Conservation (phyloP, 2,797 vertebrate genomes). For the Sebastes miniatus region DNA sequence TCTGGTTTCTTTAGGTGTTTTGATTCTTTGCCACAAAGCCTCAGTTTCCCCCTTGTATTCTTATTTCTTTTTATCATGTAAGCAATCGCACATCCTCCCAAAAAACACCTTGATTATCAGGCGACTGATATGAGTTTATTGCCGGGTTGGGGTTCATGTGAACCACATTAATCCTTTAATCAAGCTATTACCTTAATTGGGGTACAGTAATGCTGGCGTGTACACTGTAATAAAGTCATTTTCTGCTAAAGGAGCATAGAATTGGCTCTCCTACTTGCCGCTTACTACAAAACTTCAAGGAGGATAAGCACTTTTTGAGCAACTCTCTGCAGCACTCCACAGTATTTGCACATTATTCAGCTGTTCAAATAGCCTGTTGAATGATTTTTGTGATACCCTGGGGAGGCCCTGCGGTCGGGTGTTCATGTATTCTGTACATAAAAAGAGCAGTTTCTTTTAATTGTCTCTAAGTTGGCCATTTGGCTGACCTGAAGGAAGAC, state of each 20-base stretch:
- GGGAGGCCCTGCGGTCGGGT: neutral
- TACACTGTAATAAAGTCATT: conserved; percentile 28
- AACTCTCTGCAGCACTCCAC: conserved; percentile 4
- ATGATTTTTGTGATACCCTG: conserved; percentile 9
- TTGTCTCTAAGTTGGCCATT: conserved; percentile 3
- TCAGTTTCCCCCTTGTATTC: neutral
- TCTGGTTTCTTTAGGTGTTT: neutral
- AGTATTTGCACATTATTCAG: conserved; percentile 35
- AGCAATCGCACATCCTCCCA: neutral
- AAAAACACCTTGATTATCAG: neutral
- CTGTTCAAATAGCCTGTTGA: conserved; percentile 28
- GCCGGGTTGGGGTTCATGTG: neutral
- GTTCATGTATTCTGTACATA: conserved; percentile 7
- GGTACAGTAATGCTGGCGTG: conserved; percentile 14
- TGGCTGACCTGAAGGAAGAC: conserved; percentile 5
- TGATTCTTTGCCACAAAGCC: neutral
- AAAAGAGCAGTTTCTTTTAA: conserved; percentile 34
- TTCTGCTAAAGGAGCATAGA: conserved; percentile 39
- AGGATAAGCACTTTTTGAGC: neutral
- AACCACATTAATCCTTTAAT: conserved; percentile 13
- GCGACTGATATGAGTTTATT: neutral
- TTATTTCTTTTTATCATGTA: neutral
- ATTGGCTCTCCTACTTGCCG: conserved; percentile 10
- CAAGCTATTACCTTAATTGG: neutral
- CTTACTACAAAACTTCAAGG: conserved; percentile 1